Conservation (phyloP, 2,888 invertebrate species). For the Macaria liturata region DNA sequence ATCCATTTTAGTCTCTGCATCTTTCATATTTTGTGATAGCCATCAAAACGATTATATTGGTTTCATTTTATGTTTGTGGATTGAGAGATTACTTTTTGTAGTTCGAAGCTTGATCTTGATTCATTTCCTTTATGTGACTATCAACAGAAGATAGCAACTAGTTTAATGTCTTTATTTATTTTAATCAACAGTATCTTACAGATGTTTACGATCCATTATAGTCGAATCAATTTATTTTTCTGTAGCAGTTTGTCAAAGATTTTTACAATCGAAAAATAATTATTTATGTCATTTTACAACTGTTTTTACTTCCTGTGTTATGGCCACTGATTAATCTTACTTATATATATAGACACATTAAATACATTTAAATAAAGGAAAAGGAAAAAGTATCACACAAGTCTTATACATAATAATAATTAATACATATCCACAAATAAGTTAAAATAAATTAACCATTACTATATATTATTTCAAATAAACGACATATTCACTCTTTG, state of each 20-base stretch:
- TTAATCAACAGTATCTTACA: slow-evolving; percentile 10
- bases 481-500: no score
- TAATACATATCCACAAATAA: no score
- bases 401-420: no score
- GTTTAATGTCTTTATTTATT: slow-evolving; percentile 14
- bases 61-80: slow-evolving; percentile 21
- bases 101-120: slow-evolving; percentile 11
- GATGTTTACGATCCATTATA: slow-evolving; percentile 3
- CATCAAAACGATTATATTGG: slow-evolving; percentile 19
- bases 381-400: no score
- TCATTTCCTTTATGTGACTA: slow-evolving; percentile 13
- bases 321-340: no score
- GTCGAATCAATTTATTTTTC: neutral
- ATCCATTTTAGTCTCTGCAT: neutral
- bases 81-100: slow-evolving; percentile 19
- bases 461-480: no score
- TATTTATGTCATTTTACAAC: no score
- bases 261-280: no score
- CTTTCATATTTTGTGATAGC: slow-evolving; percentile 12
- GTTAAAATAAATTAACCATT: no score
- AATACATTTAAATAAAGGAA: no score
- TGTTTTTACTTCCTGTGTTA: no score
- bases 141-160: slow-evolving; percentile 4
- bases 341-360: no score
- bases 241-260: neutral